Conservation (phyloP, 2,888 invertebrate genomes). For the Spodoptera picta region DNA sequence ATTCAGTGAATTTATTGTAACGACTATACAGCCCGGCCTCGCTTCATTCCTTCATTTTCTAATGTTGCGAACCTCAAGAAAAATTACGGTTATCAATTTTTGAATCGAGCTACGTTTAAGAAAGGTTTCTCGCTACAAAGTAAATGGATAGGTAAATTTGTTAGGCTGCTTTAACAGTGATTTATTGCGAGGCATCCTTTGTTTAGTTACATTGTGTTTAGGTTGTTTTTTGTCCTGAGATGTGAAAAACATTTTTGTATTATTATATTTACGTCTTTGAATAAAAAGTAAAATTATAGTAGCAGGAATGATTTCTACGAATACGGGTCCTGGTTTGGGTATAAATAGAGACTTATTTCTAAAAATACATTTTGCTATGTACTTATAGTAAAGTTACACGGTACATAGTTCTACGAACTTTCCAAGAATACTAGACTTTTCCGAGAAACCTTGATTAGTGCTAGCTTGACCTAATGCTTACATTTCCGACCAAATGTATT, state of each 20-base stretch:
- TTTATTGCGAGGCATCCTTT: constrained; percentile 19
- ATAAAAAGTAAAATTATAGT: no score
- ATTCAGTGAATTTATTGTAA: constrained; percentile 53
- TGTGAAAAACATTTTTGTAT: no score
- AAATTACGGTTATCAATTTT: constrained; percentile 43
- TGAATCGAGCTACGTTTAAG: constrained; percentile 29
- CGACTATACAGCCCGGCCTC: constrained; percentile 39
- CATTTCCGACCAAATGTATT: neutral
- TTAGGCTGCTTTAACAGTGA: constrained; percentile 2
- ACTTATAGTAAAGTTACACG: neutral
- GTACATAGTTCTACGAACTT: neutral
- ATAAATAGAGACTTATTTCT: no score
- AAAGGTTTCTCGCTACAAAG: constrained; percentile 31
- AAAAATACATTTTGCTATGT: neutral
- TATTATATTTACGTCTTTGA: no score
- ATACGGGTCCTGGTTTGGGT: no score
- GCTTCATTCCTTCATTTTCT: constrained; percentile 37
- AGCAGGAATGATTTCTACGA: no score
- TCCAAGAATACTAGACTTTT: neutral
- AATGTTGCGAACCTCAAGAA: constrained; percentile 33
- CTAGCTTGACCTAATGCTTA: constrained; percentile 6
- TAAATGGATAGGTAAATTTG: constrained; percentile 30
- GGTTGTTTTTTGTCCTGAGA: neutral
- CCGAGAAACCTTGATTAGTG: neutral
- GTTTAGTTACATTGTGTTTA: constrained; percentile 2